Evolutionary conservation across 2,797 vertebrate species (phyloP).

Genomic region (Pantherophis vulpinus): DNA sequence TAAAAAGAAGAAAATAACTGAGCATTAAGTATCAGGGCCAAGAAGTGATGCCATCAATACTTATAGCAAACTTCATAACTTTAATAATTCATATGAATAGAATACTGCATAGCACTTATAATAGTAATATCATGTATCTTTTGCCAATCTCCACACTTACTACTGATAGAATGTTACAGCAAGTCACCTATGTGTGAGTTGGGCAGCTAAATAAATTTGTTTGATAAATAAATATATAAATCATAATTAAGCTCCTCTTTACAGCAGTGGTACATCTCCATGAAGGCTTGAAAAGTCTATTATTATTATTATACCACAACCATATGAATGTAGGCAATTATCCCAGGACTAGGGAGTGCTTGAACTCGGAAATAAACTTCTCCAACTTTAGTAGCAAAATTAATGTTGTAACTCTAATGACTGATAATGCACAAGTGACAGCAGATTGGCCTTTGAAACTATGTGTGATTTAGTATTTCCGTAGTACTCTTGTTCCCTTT

Average conservation of each 20-base stretch:
- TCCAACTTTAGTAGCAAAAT: neutral
- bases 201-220: neutral
- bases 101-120: too few species aligned
- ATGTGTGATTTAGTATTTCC: neutral
- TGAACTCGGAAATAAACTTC: neutral
- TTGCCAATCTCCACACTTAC: neutral
- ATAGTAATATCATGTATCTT: neutral
- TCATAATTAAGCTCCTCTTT: neutral
- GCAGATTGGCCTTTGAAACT: neutral
- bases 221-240: neutral
- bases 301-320: neutral
- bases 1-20: neutral
- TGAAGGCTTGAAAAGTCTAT: neutral
- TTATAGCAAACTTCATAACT: neutral
- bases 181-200: neutral
- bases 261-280: neutral
- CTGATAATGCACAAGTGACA: neutral
- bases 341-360: neutral
- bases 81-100: neutral
- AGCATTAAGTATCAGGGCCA: neutral
- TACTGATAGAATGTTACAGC: neutral
- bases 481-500: neutral
- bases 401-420: conserved; percentile 3
- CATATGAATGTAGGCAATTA: neutral
- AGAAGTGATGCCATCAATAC: neutral